phyloP scores from a whole-genome alignment of 2,888 invertebrate genomes.

The Andrena praecox region DNA sequence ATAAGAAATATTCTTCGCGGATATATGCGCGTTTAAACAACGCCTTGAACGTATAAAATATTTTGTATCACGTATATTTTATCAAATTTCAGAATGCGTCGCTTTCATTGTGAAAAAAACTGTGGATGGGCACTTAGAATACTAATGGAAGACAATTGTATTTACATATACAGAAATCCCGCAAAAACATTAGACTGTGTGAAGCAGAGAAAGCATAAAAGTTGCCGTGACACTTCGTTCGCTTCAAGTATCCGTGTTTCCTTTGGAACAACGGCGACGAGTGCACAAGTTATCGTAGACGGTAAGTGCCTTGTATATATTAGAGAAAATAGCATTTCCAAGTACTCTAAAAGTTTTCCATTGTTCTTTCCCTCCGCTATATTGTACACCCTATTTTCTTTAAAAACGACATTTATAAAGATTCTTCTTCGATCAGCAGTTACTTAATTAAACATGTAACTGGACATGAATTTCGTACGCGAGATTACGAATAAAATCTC shows the following conservation, averaged over 20 bases:
- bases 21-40: background rate
- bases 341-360: conserved; percentile 20
- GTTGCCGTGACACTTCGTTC: background rate
- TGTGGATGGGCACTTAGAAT: conserved; percentile 5
- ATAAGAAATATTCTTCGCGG: background rate
- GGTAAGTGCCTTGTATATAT: conserved; percentile 31
- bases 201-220: background rate
- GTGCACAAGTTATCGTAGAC: conserved; percentile 29
- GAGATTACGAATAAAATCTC: background rate
- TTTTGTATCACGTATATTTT: background rate
- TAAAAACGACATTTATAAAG: conserved; percentile 36
- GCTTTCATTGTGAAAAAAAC: background rate
- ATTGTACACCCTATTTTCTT: conserved; percentile 21
- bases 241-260: conserved; percentile 8
- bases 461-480: conserved; percentile 9
- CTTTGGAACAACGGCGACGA: conserved; percentile 12
- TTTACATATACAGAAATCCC: conserved; percentile 2
- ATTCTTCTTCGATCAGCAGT: background rate
- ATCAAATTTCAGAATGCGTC: background rate
- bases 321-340: conserved; percentile 34
- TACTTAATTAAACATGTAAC: conserved; percentile 26
- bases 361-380: conserved; percentile 20
- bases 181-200: background rate
- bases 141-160: conserved; percentile 24
- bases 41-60: background rate